These are phyloP conservation scores for Phalanger gymnotis DNA, from an alignment of 2,797 vertebrate genomes.

Conservation along the genomic window DNA sequence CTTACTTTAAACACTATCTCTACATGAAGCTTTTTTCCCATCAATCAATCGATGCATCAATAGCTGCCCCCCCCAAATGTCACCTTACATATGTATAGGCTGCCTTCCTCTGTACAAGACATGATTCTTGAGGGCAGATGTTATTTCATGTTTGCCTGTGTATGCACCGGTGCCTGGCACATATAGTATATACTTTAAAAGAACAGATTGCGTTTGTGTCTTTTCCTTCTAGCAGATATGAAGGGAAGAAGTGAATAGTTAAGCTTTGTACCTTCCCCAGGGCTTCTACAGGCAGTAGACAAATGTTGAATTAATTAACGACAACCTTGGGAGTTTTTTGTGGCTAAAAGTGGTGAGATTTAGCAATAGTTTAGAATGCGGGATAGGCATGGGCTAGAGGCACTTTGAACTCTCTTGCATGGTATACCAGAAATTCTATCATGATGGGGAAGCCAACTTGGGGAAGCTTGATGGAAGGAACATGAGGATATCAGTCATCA, in stretches of 20 bases:
- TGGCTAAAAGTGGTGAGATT: background rate
- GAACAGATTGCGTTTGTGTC: background rate
- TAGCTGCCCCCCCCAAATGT: background rate
- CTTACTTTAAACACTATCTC: background rate
- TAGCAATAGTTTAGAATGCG: constrained; percentile 18
- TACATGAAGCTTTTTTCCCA: background rate
- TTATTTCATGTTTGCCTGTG: background rate
- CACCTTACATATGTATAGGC: background rate
- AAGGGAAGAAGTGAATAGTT: background rate
- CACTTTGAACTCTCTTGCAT: constrained; percentile 26
- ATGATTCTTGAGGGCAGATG: background rate
- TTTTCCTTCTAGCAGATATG: background rate
- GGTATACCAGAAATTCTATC: constrained; percentile 20
- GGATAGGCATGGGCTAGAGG: constrained; percentile 20
- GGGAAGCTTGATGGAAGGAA: constrained; percentile 15
- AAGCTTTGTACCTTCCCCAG: background rate
- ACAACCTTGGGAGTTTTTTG: background rate
- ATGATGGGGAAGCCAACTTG: background rate
- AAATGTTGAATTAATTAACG: background rate
- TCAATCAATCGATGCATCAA: background rate
- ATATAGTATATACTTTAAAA: background rate
- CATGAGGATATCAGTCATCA: background rate
- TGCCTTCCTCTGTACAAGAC: background rate
- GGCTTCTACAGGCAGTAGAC: constrained; percentile 15
- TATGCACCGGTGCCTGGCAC: background rate